These are phyloP conservation scores for Gonatopus flavifemur DNA, from an alignment of 1,140 invertebrate genomes.

Conservation along the genomic window DNA sequence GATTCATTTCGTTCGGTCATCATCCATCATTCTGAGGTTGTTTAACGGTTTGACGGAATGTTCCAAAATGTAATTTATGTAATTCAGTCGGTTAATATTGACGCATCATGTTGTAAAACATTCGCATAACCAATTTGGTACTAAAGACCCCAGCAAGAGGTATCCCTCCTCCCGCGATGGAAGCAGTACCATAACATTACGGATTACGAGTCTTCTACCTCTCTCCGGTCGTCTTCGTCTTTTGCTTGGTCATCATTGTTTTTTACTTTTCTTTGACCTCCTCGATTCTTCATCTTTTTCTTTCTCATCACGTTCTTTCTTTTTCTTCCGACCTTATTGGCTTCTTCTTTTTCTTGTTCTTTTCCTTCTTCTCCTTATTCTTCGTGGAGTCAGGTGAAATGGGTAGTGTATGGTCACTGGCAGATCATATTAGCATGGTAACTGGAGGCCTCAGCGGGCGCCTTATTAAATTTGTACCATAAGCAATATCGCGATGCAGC, in stretches of 20 bases:
- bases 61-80: conserved; percentile 53
- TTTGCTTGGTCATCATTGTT: conserved; percentile 12
- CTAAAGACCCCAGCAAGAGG: conserved; percentile 45
- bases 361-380: conserved; percentile 13
- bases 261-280: conserved; percentile 4
- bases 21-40: too few species aligned
- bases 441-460: conserved; percentile 48
- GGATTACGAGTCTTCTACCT: conserved; percentile 39
- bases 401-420: conserved; percentile 33
- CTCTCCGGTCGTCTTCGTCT: conserved; percentile 18
- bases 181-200: conserved; percentile 49
- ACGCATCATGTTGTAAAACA: conserved; percentile 45
- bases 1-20: too few species aligned
- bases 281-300: conserved; percentile 11
- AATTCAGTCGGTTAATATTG: conserved; percentile 49
- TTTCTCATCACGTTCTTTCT: neutral
- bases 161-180: conserved; percentile 39
- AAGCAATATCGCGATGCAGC: conserved; percentile 38
- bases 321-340: neutral
- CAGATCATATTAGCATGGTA: conserved; percentile 51
- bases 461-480: conserved; percentile 54
- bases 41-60: too few species aligned
- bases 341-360: conserved; percentile 24
- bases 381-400: conserved; percentile 42
- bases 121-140: conserved; percentile 51